Evolutionary conservation across 2,888 invertebrate species (phyloP), one percentile per base, ranked within the genome.

Genomic region (Notodonta ziczac): DNA sequence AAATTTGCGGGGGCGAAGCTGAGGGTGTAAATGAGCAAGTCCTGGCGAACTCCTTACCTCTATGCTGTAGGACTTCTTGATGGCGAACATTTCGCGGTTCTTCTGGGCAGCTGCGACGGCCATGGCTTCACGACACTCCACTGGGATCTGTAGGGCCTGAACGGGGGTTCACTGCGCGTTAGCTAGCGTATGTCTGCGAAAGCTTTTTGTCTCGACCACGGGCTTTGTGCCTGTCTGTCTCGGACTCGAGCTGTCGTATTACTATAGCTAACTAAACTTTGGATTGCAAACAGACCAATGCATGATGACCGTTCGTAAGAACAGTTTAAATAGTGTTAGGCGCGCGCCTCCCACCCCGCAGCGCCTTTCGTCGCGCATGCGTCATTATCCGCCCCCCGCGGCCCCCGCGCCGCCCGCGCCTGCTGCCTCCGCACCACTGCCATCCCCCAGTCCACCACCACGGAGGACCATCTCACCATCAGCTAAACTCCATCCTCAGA

Each of bases 51-150:
- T 84, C 94, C 97, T 96, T 94, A 98, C 98, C 97, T 98, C 98
- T 91, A 98, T 98, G 95, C 98, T 98, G 96, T 98, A 98, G 75
- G 98, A 98, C 91, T 98, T 98, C 95, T 98, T 98, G 95, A 98
- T 98, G 90, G 98, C 98, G 95, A 98, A 98, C 97, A 98, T 97
- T 94, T 98, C 98, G 90, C 98, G 96, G 94, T 97, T 98, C 94
- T 98, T 98, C 94, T 98, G 97, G 74, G 97, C 97, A 89, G 97
- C 97, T 88, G 97, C 97, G 85, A 97, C 97, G 93, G 97, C 97
- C 96, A 97, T 97, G 95, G 84, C 92, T 94, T 87, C 78, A 81
- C 75, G 79, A 86, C 90, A 92, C 91, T 85, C 86, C 89, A 90
- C 89, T 87, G 85, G 94, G 90, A 90, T 92, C 87, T 67, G 79